Evolutionary conservation across 2,797 vertebrate genomes (phyloP).

Genomic region (Moxostoma hubbsi): DNA sequence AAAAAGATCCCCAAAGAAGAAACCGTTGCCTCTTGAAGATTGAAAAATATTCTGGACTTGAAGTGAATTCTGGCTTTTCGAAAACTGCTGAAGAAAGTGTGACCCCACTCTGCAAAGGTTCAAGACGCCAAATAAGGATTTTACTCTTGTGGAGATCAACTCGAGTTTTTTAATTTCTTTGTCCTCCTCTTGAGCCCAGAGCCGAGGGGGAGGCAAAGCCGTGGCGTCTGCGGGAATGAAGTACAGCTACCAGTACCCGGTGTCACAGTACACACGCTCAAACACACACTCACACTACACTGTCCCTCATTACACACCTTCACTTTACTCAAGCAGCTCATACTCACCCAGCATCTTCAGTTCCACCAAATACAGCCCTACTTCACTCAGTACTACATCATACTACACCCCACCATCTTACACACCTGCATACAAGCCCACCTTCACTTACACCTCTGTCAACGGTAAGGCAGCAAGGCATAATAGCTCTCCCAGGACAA

Average conservation of each 20-base stretch:
- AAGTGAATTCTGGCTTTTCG: conserved; percentile 3
- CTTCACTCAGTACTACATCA: neutral
- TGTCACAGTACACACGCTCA: conserved; percentile 72
- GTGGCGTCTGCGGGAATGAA: conserved; percentile 79
- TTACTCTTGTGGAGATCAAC: conserved; percentile 24
- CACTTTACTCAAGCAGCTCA: conserved; percentile 50
- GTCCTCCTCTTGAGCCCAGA: conserved; percentile 61
- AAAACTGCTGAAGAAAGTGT: conserved; percentile 1
- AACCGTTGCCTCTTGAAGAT: neutral
- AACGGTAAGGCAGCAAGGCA: conserved; percentile 66
- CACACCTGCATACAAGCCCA: conserved; percentile 62
- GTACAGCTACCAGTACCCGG: conserved; percentile 77
- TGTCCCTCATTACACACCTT: conserved; percentile 35
- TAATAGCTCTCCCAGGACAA: conserved; percentile 58
- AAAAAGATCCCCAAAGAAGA: neutral
- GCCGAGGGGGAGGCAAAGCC: conserved; percentile 54
- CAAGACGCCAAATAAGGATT: conserved; percentile 28
- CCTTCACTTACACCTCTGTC: conserved; percentile 64
- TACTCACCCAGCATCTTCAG: conserved; percentile 65
- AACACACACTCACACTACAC: conserved; percentile 63
- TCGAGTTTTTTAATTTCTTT: conserved; percentile 51
- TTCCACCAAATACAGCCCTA: conserved; percentile 49
- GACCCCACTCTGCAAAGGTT: neutral
- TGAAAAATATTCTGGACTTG: conserved; percentile 9
- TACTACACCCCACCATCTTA: conserved; percentile 65